Base-by-base conservation (phyloP, 2,797 vertebrate genomes). In the Enteromius afrohamiltoni region DNA sequence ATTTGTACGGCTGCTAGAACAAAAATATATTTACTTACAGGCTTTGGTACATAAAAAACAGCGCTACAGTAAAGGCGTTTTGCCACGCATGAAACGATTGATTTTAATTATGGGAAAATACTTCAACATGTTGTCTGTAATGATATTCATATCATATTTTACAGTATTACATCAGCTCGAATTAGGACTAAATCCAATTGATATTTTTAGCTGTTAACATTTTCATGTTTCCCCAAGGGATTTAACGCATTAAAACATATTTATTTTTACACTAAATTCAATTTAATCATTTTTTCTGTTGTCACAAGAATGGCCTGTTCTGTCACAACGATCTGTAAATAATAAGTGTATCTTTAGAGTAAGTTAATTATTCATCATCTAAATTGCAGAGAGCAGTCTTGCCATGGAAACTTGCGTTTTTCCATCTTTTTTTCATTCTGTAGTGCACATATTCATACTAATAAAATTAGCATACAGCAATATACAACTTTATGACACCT, bases 281-380 rank as follows among this genome's bases (percentile, higher is more conserved):
- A n/a, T 34, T 8, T 1, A 49, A 8, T 49, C 1, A 3, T 26
- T 53, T 13, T 53, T 9, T 7, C 26, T 49, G 23, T 37, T 81
- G 42, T 64, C 45, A 64, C 26, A 37, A 81, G 21, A 51, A 49
- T 14, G n/a, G 14, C 6, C 13, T 45, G 11, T 47, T 64, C 19
- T 60, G 80, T 65, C 70, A 53, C 8, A 34, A 34, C 29, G 17
- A 64, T 23, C 14, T 16, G 7, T 62, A 75, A 73, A 82, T 51
- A 73, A 51, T 37, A 40, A 14, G 45, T 49, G 17, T 37, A 3
- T 51, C 14, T 82, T 74, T 81, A 47, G 17, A 4, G 2, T 16
- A 62, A 29, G 11, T 60, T 62, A 80, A 75, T 75, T 58, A 23
- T 70, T 58, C 4, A 9, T 42, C 11, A 45, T 70, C 6, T 23